phyloP scores from a whole-genome alignment of 2,797 vertebrate genomes.

The Rousettus madagascariensis region DNA sequence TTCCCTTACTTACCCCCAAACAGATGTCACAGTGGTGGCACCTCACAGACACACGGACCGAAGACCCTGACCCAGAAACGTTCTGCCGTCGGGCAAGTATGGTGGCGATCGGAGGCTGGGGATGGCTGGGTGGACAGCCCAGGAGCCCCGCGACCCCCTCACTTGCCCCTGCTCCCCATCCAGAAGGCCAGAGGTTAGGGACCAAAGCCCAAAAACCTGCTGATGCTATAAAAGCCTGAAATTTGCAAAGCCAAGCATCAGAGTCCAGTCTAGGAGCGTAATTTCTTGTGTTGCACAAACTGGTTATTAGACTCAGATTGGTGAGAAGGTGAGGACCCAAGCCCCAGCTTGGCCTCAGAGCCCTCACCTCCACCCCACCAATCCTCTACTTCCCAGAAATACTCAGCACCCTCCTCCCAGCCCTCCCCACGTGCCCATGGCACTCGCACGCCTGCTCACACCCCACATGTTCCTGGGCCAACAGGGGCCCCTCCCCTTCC shows the following conservation, averaged over 20 bases:
- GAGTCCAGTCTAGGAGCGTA: background rate
- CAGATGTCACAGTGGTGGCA: background rate
- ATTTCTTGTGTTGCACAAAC: conserved; percentile 33
- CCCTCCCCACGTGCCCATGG: background rate
- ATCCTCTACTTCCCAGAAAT: background rate
- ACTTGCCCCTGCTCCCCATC: background rate
- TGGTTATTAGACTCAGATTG: conserved; percentile 15
- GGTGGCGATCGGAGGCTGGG: background rate
- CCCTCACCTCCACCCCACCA: background rate
- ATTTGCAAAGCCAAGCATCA: background rate
- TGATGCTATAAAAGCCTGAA: background rate
- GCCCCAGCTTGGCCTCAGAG: background rate
- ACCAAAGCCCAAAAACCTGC: background rate
- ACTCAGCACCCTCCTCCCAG: background rate
- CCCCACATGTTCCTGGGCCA: background rate
- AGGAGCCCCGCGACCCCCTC: background rate
- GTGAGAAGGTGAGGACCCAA: background rate
- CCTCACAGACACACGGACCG: background rate
- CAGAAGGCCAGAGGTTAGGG: background rate
- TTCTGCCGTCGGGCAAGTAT: background rate
- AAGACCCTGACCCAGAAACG: background rate
- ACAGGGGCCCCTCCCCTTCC: background rate
- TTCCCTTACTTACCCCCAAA: background rate
- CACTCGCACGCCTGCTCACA: background rate
- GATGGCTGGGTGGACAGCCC: background rate